Evolutionary conservation across 1,140 invertebrate genomes (phyloP), one percentile per base, ranked within the genome.

Genomic region (Drosophila pallidifrons): DNA sequence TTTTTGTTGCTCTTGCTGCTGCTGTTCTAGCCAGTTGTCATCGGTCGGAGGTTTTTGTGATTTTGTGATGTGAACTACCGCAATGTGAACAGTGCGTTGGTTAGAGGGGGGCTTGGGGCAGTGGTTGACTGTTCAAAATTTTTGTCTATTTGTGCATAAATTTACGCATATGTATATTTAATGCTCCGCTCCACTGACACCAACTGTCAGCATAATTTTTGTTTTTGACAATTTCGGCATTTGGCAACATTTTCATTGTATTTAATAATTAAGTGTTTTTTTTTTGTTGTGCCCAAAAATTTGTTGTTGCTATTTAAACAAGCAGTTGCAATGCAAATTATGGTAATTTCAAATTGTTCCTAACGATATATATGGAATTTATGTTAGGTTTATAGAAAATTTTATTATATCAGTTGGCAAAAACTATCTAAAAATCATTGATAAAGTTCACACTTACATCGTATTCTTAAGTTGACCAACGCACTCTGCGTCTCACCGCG

Each of bases 401-500:
- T 2, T 5, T 16, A 8, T 47, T 47, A 52, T 11, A 52, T 52
- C 7, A 28, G 10, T 5, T 13, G 20, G 28, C 28, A 8, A 55
- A 35, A 35, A 55, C 15, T 10, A 8, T 55, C 5, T 7, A 35
- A 30, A 38, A 20, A 11, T 11, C 11, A 45, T 7, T 7, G 0
- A 20, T 10, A 13, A 35, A 8, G 5, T 3, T 3, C 51, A n/a
- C 77, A 96, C 96, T 96, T 93, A 98, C 96, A 98, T 93, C 97
- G 95, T 82, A 98, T 96, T 82, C 96, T 94, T 15, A 98, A 93
- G 67, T 94, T 94, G 7, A 97, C 96, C 16, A 95, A 94, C 13
- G 96, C 94, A 83, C 96, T 97, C 63, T 96, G 94, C n/a, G 96
- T 97, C 90, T 97, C 96, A 1, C 97, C 97, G 46, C 96, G 94